Evolutionary conservation across 2,797 vertebrate genomes (phyloP).

Genomic region (Karalla daura): DNA sequence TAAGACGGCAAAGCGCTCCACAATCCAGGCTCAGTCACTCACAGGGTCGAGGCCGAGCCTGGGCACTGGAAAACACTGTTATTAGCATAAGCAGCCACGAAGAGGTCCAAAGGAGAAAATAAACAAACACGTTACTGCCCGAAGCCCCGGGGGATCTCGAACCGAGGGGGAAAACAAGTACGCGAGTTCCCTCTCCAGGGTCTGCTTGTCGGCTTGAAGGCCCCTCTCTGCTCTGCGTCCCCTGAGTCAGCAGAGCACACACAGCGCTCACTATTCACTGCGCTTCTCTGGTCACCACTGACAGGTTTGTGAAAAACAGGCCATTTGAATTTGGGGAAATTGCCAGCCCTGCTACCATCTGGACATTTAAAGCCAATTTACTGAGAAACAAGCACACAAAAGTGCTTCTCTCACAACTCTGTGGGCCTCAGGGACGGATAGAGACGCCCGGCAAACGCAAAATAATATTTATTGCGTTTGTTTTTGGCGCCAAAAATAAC

Average conservation of each 20-base stretch:
- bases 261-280: not conserved
- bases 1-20: slow-evolving; percentile 25
- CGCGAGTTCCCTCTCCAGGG: not conserved
- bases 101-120: slow-evolving; percentile 24
- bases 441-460: no score
- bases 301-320: not conserved
- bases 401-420: no score
- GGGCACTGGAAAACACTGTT: slow-evolving; percentile 8
- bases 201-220: slow-evolving; percentile 7
- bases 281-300: not conserved
- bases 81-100: slow-evolving; percentile 8
- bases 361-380: no score
- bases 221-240: not conserved
- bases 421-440: no score
- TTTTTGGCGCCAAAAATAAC: no score
- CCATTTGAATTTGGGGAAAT: not conserved
- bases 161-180: slow-evolving; percentile 25
- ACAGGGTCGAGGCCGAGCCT: not conserved
- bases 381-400: no score
- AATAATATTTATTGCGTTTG: no score
- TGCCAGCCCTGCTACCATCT: no score
- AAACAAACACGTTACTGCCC: slow-evolving; percentile 25
- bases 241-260: not conserved
- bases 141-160: slow-evolving; percentile 4
- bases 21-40: slow-evolving; percentile 23